These are phyloP conservation scores for Listronotus bonariensis DNA, from an alignment of 1,140 invertebrate genomes.

Conservation along the genomic window DNA sequence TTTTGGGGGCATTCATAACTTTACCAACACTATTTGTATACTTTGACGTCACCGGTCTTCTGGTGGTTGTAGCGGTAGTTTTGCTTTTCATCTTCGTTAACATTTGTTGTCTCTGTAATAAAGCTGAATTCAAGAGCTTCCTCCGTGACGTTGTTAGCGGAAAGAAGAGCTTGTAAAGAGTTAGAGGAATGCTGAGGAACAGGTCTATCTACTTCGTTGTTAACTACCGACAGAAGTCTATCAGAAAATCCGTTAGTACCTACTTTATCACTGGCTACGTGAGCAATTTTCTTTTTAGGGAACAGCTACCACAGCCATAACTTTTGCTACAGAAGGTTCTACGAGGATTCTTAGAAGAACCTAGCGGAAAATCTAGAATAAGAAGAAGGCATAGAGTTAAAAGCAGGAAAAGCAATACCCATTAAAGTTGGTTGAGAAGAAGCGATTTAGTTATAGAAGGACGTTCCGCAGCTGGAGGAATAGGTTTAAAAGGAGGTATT, in stretches of 20 bases:
- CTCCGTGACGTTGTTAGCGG: constrained; percentile 51
- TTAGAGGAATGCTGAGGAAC: constrained; percentile 41
- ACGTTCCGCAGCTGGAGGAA: constrained; percentile 66
- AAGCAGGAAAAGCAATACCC: constrained; percentile 54
- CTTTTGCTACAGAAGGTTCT: constrained; percentile 26
- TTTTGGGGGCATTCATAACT: constrained; percentile 86
- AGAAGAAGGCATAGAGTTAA: constrained; percentile 60
- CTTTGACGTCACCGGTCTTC: constrained; percentile 41
- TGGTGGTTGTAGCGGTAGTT: constrained; percentile 45
- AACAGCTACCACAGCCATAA: constrained; percentile 44
- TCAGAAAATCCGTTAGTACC: constrained; percentile 49
- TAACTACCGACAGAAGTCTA: constrained; percentile 39
- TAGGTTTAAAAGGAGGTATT: constrained; percentile 76
- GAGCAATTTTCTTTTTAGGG: constrained; percentile 39
- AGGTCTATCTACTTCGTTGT: constrained; percentile 33
- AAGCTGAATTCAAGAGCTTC: constrained; percentile 56
- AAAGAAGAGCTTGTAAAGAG: constrained; percentile 43
- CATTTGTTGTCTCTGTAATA: constrained; percentile 47
- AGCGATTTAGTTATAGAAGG: constrained; percentile 53
- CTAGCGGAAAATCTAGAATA: constrained; percentile 58
- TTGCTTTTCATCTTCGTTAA: constrained; percentile 40
- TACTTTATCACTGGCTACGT: constrained; percentile 44
- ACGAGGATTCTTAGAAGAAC: constrained; percentile 15
- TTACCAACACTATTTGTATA: constrained; percentile 61
- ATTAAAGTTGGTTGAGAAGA: constrained; percentile 40